Evolutionary conservation across 2,113 vertebrate species (phyloP).

Genomic region (Mustela lutreola): DNA sequence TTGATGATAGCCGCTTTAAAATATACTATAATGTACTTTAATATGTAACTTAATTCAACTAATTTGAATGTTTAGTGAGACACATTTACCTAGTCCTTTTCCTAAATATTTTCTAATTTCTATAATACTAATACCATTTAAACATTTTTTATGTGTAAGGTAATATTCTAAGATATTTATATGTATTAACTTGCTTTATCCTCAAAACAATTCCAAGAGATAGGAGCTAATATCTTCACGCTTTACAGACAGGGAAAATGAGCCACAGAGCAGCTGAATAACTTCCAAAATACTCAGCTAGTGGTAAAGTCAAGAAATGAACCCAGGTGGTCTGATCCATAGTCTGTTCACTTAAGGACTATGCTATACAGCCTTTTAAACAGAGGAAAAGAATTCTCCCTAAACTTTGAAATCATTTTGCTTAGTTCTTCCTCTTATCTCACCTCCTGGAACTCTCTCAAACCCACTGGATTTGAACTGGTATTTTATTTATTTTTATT

Average conservation of each 20-base stretch:
- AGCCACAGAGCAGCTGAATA: background rate
- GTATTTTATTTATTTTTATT: background rate
- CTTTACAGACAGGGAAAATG: background rate
- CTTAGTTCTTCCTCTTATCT: background rate
- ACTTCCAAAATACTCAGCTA: background rate
- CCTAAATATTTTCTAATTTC: background rate
- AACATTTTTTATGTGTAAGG: slow-evolving; percentile 2
- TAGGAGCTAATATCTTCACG: background rate
- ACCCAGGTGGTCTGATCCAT: background rate
- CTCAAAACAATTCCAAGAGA: background rate
- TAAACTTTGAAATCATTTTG: slow-evolving; percentile 52
- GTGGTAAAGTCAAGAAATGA: background rate
- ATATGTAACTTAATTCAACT: background rate
- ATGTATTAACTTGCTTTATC: slow-evolving; percentile 16
- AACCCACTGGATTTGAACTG: background rate
- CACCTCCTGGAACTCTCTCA: background rate
- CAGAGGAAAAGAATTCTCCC: background rate
- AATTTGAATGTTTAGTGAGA: background rate
- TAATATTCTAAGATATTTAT: background rate
- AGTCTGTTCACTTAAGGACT: background rate
- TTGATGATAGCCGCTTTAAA: background rate
- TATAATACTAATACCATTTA: background rate
- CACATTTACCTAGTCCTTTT: background rate
- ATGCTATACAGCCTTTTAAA: background rate
- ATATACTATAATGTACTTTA: background rate